A percentile compares a stretch with the other conserved stretches of the same genome.
Conservation (phyloP, 2,888 invertebrate genomes). For the Ryuthela nishihirai region DNA sequence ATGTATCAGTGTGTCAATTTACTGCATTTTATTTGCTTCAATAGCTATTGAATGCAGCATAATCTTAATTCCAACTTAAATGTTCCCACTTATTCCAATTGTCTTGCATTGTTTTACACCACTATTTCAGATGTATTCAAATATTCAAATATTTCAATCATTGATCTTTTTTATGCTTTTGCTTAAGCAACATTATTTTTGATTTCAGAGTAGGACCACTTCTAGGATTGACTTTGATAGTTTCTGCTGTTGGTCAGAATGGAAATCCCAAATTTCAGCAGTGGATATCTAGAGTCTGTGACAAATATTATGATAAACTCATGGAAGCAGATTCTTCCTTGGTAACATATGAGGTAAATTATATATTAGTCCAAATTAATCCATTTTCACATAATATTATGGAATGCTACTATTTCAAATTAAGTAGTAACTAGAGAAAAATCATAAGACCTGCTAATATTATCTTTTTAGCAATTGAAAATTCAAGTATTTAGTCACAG, state of each 20-base stretch:
- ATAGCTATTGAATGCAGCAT: no score
- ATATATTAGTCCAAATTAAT: no score
- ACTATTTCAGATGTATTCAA: not conserved
- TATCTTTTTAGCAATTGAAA: no score
- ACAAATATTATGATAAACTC: conserved; percentile 17
- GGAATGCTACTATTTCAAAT: no score
- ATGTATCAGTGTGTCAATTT: no score
- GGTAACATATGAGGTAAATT: conserved; percentile 29
- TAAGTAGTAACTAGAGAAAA: no score
- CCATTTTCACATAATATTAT: no score
- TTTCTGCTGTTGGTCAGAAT: conserved; percentile 7
- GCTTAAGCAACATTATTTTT: not conserved
- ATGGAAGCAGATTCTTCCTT: conserved; percentile 23
- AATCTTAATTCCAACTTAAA: no score
- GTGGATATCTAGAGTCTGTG: conserved; percentile 17
- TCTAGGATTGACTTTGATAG: conserved; percentile 11
- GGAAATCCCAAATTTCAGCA: conserved; percentile 11
- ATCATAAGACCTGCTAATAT: no score
- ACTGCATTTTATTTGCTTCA: no score
- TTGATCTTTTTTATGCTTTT: not conserved
- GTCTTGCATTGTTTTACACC: not conserved
- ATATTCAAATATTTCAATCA: not conserved
- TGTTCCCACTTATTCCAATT: no score
- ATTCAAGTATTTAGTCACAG: no score
- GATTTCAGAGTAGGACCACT: conserved; percentile 6